A percentile compares a stretch with the other conserved stretches of the same genome.
phyloP scores from a whole-genome alignment of 2,888 invertebrate genomes.

The Acronicta psi region DNA sequence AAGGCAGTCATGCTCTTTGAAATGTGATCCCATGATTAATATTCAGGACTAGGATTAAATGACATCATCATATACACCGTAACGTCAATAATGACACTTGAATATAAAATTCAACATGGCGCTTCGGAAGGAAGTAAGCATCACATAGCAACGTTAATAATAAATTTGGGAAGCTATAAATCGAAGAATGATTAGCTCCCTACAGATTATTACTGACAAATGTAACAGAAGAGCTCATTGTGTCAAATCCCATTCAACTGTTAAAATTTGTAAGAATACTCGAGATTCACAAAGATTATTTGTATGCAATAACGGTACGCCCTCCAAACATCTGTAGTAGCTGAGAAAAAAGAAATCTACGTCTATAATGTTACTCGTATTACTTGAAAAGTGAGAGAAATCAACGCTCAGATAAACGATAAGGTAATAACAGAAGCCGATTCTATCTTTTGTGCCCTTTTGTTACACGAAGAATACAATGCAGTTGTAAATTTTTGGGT shows the following conservation, averaged over 20 bases:
- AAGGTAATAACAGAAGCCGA: constrained; percentile 88
- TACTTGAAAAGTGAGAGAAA: constrained; percentile 85
- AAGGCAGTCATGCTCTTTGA: constrained; percentile 35
- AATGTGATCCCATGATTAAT: constrained; percentile 49
- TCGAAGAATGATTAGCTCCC: constrained; percentile 59
- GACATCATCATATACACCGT: constrained; percentile 51
- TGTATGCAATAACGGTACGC: constrained; percentile 82
- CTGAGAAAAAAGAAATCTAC: constrained; percentile 67
- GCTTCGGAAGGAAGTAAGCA: constrained; percentile 56
- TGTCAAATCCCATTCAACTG: constrained; percentile 41
- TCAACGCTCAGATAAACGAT: constrained; percentile 82
- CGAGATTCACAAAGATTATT: constrained; percentile 67
- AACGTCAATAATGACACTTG: constrained; percentile 28
- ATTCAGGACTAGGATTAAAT: constrained; percentile 47
- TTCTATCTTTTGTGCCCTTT: constrained; percentile 85
- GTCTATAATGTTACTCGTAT: constrained; percentile 81
- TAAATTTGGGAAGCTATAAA: constrained; percentile 56
- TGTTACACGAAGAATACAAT: constrained; percentile 80
- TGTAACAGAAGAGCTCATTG: constrained; percentile 44
- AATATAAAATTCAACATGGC: constrained; percentile 53
- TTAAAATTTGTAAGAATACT: constrained; percentile 60
- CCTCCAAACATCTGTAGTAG: constrained; percentile 82
- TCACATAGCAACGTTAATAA: constrained; percentile 43
- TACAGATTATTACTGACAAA: constrained; percentile 56
- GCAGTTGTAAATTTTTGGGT: constrained; percentile 88